Base-by-base conservation (phyloP, 2,888 invertebrate species). In the Erebia ligea region DNA sequence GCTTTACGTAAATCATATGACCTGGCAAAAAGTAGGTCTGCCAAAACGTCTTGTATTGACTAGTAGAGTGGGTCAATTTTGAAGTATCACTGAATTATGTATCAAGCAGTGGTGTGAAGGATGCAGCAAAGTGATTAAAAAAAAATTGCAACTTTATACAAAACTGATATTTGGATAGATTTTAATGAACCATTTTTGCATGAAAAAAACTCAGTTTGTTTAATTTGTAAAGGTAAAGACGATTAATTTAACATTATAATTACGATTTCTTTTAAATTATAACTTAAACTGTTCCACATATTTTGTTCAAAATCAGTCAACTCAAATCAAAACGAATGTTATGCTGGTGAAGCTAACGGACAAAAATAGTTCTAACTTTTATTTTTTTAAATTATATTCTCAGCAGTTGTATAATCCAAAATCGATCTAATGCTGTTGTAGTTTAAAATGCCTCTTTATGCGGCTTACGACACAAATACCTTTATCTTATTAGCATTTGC, bases 401-500 rank as follows among this genome's bases (percentile, higher is more conserved):
- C 50, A 62, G 61, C 56, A 40, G 15, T 15, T 56, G 67, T 66
- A 64, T 73, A 52, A 71, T 71, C 71, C 67, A 8, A 15, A 62
- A 62, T 62, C 48, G 48, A 62, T 62, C 8, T 21, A 62, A 48
- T 62, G 15, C 62, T 13, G 19, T 62, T 62, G 45, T 62, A 45
- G 45, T 62, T 62, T 62, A 48, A 73, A 71, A 67, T 67, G 25
- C 67, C 69, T 69, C 69, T 72, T 72, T 74, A 74, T 54, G 58
- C 45, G 69, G 69, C 59, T 69, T 68, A 70, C 68, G 62, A 54
- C 56, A 66, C 69, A 70, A 74, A 72, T 68, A 70, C 69, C 65
- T 74, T 74, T 69, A 74, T 74, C 74, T 74, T 67, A 72, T 74
- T 74, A 74, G 67, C 67, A 64, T 69, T 71, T 65, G 70, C 70